phyloP scores from a whole-genome alignment of 1,140 invertebrate species.

The Centruroides vittatus region DNA sequence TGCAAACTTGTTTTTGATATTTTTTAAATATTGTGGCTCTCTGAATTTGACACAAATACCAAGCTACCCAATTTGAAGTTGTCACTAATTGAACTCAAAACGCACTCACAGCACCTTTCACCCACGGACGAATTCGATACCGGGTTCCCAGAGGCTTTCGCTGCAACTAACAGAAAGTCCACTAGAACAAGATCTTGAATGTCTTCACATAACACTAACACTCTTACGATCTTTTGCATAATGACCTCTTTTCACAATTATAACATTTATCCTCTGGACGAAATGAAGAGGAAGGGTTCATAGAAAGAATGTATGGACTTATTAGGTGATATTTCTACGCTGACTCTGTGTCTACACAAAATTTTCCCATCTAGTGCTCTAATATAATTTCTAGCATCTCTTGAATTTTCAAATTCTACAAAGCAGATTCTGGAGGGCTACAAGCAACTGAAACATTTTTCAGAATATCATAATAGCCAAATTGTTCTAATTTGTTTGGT shows the following conservation, averaged over 20 bases:
- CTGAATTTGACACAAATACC: no score
- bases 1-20: no score
- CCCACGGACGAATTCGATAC: no score
- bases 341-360: slow-evolving; percentile 72
- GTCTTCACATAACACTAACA: slow-evolving; percentile 17
- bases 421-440: slow-evolving; percentile 88
- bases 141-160: no score
- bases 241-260: slow-evolving; percentile 80
- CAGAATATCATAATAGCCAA: slow-evolving; percentile 84
- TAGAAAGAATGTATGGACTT: slow-evolving; percentile 34
- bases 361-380: slow-evolving; percentile 53
- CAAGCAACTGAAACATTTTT: slow-evolving; percentile 89
- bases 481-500: slow-evolving; percentile 85
- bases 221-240: slow-evolving; percentile 75
- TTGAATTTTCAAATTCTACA: slow-evolving; percentile 86
- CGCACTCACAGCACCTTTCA: no score
- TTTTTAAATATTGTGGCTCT: no score
- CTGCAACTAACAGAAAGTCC: no score
- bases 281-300: slow-evolving; percentile 35
- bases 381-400: slow-evolving; percentile 87
- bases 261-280: slow-evolving; percentile 76
- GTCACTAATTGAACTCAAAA: no score
- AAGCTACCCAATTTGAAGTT: no score
- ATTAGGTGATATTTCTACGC: slow-evolving; percentile 83
- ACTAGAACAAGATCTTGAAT: neutral